Base-by-base conservation (phyloP, 1,140 invertebrate species). In the Nixonia krombeini region DNA sequence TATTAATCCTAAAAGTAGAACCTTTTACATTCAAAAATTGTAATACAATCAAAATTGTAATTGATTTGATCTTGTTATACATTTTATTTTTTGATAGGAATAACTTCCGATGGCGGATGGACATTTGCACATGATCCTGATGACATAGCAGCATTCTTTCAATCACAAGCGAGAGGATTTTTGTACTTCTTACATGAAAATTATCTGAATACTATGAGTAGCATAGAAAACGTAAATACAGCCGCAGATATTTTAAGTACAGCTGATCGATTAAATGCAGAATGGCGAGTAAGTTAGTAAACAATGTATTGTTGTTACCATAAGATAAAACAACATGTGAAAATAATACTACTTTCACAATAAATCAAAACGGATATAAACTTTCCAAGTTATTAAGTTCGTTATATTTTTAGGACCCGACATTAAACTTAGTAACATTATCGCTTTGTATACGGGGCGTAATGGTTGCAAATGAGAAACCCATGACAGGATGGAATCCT, bases 1-100 rank as follows among this genome's bases (percentile, higher is more conserved):
- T 2, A 86, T 92, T 15, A 92, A 93, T 87, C 91, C 92, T 13
- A 93, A 92, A 87, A 87, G 90, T 89, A 87, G 79, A 52, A 51
- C 38, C 5, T 70, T 58, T 29, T 10, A 52, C 40, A 25, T 38
- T 9, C 10, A 15, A 23, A 1, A 44, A 15, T 33, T 21, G 28
- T 31, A 37, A 35, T 25, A 4, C 10, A 62, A 40, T 40, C 18
- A 55, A 50, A 53, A 45, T 15, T 64, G 4, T 31, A 16, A 35
- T 51, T 44, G 10, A 53, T 40, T 37, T 10, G 7, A 12, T 25
- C 13, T 38, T 21, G 26, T 16, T 44, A 26, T 15, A 31, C 40
- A 17, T 21, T 15, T 49, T 15, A 9, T 28, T 15, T 62, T 45
- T 16, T 59, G n/a, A n/a, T 17, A 80, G 79, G 59, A 69, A 63